These are phyloP conservation scores for Platyura marginata DNA, from an alignment of 1,140 invertebrate genomes.

Conservation along the genomic window DNA sequence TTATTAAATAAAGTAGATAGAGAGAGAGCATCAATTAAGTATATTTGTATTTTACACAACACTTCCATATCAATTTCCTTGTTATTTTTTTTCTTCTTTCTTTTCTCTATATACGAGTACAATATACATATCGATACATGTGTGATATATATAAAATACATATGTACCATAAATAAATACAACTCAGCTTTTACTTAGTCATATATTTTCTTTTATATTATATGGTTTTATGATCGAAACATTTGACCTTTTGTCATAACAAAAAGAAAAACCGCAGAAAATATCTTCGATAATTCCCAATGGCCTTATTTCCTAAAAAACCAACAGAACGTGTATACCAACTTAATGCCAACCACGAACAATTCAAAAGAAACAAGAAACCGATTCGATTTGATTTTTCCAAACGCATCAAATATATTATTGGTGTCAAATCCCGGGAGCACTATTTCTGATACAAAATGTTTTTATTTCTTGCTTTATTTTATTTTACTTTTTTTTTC, in stretches of 20 bases:
- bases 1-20: no score
- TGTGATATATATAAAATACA: no score
- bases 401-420: background rate
- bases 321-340: background rate
- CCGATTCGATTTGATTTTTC: background rate
- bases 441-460: background rate
- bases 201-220: background rate
- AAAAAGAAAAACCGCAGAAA: background rate
- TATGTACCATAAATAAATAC: background rate
- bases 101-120: no score
- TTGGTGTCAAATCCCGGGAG: background rate
- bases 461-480: background rate
- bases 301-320: background rate
- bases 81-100: no score
- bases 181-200: background rate
- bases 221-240: background rate
- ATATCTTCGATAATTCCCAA: background rate
- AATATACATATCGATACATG: no score
- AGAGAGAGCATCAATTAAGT: no score
- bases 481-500: no score
- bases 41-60: no score
- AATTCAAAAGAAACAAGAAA: background rate
- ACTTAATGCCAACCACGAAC: no score
- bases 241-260: background rate
- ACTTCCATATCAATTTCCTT: no score